Base-by-base conservation (phyloP, 2,888 invertebrate species). In the Tipula lateralis region DNA sequence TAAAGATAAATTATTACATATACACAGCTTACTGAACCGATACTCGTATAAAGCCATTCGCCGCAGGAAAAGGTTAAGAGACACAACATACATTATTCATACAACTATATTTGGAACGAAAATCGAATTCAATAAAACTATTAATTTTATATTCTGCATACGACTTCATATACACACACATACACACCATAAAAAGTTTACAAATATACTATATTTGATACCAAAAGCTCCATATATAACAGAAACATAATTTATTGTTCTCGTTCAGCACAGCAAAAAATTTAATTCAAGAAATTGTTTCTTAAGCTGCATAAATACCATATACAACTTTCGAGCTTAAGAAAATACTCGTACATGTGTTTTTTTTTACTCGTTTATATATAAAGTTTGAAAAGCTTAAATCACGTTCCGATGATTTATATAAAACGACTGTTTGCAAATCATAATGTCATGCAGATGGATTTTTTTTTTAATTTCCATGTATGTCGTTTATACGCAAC, bases 261-360 rank as follows among this genome's bases (percentile, higher is more conserved):
- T 66, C 66, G 66, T 66, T n/a, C 12, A 66, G 9, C 66, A 66
- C 9, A 24, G 66, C 66, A 66, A 66, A 66, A 66, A 66, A 66
- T 7, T 66, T 66, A 66, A 66, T 66, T 66, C 66, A 66, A 66
- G 66, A 66, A 66, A 66, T 66, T 66, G 66, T 66, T 66, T 66
- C 66, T 66, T 66, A 66, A 66, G 66, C 66, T 66, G 66, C 66
- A 66, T 66, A 66, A 66, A 66, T 66, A 66, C 66, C 66, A 66
- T 66, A 66, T 24, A 66, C 19, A 66, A 66, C 66, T 66, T 66
- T 66, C 19, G 1, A 24, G 19, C n/a, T n/a, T n/a, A 66, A 9
- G 19, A 66, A 6, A 16, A 66, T 66, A 24, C 24, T n/a, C n/a
- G n/a, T n/a, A n/a, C n/a, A n/a, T n/a, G n/a, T n/a, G n/a, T 50